phyloP scores from a whole-genome alignment of 2,113 vertebrate species.

The Seriola dumerili region DNA sequence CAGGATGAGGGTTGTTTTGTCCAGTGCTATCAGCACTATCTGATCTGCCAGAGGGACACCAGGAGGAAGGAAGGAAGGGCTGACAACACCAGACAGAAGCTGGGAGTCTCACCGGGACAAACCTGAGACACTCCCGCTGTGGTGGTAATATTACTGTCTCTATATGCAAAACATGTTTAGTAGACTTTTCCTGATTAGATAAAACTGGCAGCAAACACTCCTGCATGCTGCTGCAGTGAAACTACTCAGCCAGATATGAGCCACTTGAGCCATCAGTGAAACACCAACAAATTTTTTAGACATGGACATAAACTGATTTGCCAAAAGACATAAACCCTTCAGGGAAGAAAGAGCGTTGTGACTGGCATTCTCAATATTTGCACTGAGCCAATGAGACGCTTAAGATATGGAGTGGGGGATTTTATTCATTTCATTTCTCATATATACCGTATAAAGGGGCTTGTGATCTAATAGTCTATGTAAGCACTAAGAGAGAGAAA shows the following conservation, averaged over 20 bases:
- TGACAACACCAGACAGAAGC: conserved; percentile 8
- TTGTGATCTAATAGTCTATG: conserved; percentile 31
- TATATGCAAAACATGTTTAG: no score
- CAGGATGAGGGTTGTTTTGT: conserved; percentile 64
- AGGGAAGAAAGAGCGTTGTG: not conserved
- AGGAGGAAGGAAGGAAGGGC: conserved; percentile 54
- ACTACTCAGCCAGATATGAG: not conserved
- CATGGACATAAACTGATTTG: not conserved
- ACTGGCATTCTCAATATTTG: conserved; percentile 26
- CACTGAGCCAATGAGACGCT: not conserved
- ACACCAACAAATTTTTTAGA: not conserved
- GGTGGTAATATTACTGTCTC: no score
- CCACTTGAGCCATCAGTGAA: conserved; percentile 1
- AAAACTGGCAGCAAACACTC: conserved; percentile 5
- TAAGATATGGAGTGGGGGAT: not conserved
- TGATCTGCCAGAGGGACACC: conserved; percentile 47
- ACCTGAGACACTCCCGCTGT: not conserved
- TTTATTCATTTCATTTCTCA: not conserved
- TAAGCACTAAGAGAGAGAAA: conserved; percentile 5
- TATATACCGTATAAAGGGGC: not conserved
- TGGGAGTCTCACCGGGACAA: conserved; percentile 20
- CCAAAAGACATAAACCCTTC: conserved; percentile 3
- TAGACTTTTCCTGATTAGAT: conserved; percentile 6
- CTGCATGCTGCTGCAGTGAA: not conserved
- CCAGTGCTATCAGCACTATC: conserved; percentile 44